These are phyloP conservation scores for Mystacides longicornis DNA, from an alignment of 2,888 invertebrate genomes.

Conservation along the genomic window DNA sequence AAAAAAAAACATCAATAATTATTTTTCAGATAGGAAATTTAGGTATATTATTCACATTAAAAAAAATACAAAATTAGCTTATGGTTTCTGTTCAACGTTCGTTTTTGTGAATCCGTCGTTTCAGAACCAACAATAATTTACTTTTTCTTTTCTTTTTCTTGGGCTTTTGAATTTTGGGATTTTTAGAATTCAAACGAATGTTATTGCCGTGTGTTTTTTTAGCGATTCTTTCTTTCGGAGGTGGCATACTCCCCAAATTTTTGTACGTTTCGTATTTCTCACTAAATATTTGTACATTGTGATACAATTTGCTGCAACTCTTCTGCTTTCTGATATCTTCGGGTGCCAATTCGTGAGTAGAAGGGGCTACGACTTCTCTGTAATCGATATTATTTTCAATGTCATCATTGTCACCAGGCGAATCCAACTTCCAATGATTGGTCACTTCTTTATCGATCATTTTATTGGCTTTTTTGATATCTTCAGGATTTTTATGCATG, in stretches of 20 bases:
- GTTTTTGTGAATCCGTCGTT: too few relatives aligned
- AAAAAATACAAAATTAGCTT: too few relatives aligned
- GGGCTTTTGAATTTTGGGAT: too few relatives aligned
- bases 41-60: too few relatives aligned
- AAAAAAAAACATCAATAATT: too few relatives aligned
- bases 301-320: not conserved
- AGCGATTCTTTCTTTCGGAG: not conserved
- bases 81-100: too few relatives aligned
- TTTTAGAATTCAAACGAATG: too few relatives aligned
- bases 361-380: not conserved
- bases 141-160: too few relatives aligned
- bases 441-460: not conserved
- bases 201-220: too few relatives aligned
- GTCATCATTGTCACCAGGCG: not conserved
- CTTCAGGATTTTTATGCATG: not conserved
- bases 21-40: too few relatives aligned
- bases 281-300: not conserved
- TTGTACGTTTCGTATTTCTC: not conserved
- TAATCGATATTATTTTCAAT: not conserved
- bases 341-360: not conserved
- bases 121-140: too few relatives aligned
- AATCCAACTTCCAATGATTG: not conserved
- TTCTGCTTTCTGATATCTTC: not conserved
- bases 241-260: not conserved
- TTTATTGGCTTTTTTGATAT: not conserved